A percentile compares a stretch with the other conserved stretches of the same genome.
phyloP scores from a whole-genome alignment of 2,888 invertebrate species.

The Macaria notata region DNA sequence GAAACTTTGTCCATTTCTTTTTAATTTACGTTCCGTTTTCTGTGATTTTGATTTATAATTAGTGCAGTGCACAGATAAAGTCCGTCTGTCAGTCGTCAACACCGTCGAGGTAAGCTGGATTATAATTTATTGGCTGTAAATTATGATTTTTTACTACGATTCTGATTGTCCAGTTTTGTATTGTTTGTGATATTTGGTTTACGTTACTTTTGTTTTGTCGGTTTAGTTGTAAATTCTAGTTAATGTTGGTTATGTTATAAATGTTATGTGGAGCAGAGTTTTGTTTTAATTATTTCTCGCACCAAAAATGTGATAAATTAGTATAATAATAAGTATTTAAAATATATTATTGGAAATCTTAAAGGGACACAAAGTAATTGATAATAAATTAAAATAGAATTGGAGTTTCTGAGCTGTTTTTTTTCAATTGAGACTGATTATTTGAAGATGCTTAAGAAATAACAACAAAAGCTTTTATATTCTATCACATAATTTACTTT shows the following conservation, averaged over 20 bases:
- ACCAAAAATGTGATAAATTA: too few relatives aligned
- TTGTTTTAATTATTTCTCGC: too few relatives aligned
- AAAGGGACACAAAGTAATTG: too few relatives aligned
- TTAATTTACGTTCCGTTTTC: slow-evolving; percentile 27
- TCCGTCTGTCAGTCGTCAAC: slow-evolving; percentile 65
- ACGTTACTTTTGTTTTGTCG: slow-evolving; percentile 1
- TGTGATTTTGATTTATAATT: slow-evolving; percentile 55
- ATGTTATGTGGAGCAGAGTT: background rate
- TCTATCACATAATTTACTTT: too few relatives aligned
- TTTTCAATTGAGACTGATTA: too few relatives aligned
- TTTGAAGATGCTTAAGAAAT: too few relatives aligned
- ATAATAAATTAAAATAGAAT: too few relatives aligned
- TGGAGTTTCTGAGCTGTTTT: too few relatives aligned
- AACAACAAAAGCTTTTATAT: too few relatives aligned
- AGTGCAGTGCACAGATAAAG: slow-evolving; percentile 48
- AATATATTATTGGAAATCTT: too few relatives aligned
- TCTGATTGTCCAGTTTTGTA: slow-evolving; percentile 25
- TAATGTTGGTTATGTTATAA: background rate
- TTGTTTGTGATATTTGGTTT: slow-evolving; percentile 9
- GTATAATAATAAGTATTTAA: too few relatives aligned
- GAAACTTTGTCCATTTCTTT: slow-evolving; percentile 19
- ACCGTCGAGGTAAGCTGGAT: slow-evolving; percentile 60
- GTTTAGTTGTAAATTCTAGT: background rate
- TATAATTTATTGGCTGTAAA: slow-evolving; percentile 32
- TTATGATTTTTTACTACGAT: slow-evolving; percentile 23